These are phyloP conservation scores for Brachionus paranguensis DNA, from an alignment of 1,140 invertebrate species.

Conservation along the genomic window DNA sequence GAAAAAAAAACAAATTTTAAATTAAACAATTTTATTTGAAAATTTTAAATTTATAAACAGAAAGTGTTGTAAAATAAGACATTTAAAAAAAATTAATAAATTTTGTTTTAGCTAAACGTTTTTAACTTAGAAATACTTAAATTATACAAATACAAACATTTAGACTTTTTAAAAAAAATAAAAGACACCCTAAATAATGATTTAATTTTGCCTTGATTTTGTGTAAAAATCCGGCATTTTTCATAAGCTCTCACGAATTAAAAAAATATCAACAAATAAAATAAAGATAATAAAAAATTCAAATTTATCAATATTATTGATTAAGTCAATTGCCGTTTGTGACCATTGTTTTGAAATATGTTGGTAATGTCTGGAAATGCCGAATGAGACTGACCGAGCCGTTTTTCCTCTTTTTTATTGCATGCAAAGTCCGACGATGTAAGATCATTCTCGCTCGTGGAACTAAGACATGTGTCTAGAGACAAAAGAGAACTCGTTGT, in stretches of 20 bases:
- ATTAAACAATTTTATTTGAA: slow-evolving; percentile 28
- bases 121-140: background rate
- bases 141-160: slow-evolving; percentile 14
- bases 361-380: slow-evolving; percentile 28
- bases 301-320: background rate
- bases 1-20: background rate
- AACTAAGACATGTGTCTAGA: slow-evolving; percentile 3
- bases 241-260: background rate
- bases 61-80: slow-evolving; percentile 14
- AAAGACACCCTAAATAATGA: slow-evolving; percentile 12
- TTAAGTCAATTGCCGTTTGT: slow-evolving; percentile 25
- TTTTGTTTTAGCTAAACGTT: background rate
- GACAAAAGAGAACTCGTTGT: slow-evolving; percentile 32
- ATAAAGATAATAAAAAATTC: background rate
- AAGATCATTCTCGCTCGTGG: background rate
- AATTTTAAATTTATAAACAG: slow-evolving; percentile 29
- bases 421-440: background rate
- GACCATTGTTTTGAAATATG: slow-evolving; percentile 17
- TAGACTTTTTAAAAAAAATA: background rate
- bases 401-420: slow-evolving; percentile 23
- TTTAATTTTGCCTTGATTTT: background rate
- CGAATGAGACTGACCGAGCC: background rate
- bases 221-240: background rate
- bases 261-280: slow-evolving; percentile 20
- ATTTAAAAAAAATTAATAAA: slow-evolving; percentile 10